A percentile compares a stretch with the other conserved stretches of the same genome.
Evolutionary conservation across 2,113 vertebrate species (phyloP).

Genomic region (Blennius ocellaris): DNA sequence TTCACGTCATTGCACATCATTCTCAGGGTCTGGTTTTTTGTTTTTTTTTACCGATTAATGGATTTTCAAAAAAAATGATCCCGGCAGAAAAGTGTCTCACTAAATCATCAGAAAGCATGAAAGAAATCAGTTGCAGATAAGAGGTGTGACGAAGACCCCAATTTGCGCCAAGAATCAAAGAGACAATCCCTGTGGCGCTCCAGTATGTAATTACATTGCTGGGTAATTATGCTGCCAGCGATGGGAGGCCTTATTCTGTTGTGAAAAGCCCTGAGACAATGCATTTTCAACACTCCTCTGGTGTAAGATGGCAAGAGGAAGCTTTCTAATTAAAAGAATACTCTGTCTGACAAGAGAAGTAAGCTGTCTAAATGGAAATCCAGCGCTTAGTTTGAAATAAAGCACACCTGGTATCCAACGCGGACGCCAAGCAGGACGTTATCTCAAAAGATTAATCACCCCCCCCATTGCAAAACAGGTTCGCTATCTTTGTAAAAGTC

Average conservation of each 20-base stretch:
- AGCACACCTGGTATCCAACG: slow-evolving; percentile 61
- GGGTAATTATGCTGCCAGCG: slow-evolving; percentile 78
- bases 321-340: slow-evolving; percentile 78
- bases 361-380: slow-evolving; percentile 81
- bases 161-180: slow-evolving; percentile 77
- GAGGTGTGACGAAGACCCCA: slow-evolving; percentile 68
- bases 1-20: neutral
- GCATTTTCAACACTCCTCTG: slow-evolving; percentile 62
- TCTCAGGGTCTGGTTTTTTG: slow-evolving; percentile 23
- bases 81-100: slow-evolving; percentile 48
- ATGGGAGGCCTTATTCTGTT: slow-evolving; percentile 69
- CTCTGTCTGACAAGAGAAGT: slow-evolving; percentile 62
- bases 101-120: slow-evolving; percentile 58
- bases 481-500: slow-evolving; percentile 34
- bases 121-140: slow-evolving; percentile 69
- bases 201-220: slow-evolving; percentile 81
- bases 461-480: slow-evolving; percentile 36
- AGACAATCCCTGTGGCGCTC: slow-evolving; percentile 72
- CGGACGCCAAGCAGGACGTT: slow-evolving; percentile 35
- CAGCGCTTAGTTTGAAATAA: slow-evolving; percentile 60
- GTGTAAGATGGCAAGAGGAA: slow-evolving; percentile 49
- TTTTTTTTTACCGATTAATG: slow-evolving; percentile 37
- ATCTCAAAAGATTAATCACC: slow-evolving; percentile 73
- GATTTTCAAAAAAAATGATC: slow-evolving; percentile 30
- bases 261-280: slow-evolving; percentile 76